A percentile compares a stretch with the other conserved stretches of the same genome.
phyloP scores from a whole-genome alignment of 2,113 vertebrate species.

The Percopsis transmontana region DNA sequence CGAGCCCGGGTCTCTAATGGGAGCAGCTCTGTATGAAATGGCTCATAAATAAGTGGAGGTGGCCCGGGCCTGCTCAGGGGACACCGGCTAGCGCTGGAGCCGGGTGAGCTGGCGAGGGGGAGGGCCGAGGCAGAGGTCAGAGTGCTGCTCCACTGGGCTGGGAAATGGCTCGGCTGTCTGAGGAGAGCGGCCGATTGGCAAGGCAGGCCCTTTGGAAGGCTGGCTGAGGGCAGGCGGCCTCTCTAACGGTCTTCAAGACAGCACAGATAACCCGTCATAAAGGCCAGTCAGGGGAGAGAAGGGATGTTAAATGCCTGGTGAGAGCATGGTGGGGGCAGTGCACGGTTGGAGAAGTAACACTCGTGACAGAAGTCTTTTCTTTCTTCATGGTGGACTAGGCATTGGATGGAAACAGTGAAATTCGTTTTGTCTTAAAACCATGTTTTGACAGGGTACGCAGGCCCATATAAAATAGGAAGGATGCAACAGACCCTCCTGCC shows the following conservation, averaged over 20 bases:
- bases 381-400: too few species aligned
- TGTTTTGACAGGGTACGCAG: too few species aligned
- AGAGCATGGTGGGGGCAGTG: slow-evolving; percentile 22
- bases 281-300: slow-evolving; percentile 35
- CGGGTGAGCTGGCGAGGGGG: slow-evolving; percentile 50
- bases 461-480: not conserved
- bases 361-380: too few species aligned
- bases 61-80: slow-evolving; percentile 46
- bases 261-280: slow-evolving; percentile 53
- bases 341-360: too few species aligned
- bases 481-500: not conserved
- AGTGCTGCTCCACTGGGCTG: slow-evolving; percentile 76
- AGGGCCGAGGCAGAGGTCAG: slow-evolving; percentile 72
- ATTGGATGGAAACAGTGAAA: too few species aligned
- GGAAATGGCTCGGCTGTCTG: slow-evolving; percentile 75
- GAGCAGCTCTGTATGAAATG: slow-evolving; percentile 76
- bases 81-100: slow-evolving; percentile 45
- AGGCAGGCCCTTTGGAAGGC: slow-evolving; percentile 40
- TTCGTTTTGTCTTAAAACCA: too few species aligned
- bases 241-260: slow-evolving; percentile 60
- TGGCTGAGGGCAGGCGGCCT: slow-evolving; percentile 55
- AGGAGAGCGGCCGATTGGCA: slow-evolving; percentile 69
- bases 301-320: slow-evolving; percentile 50
- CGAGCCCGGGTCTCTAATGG: slow-evolving; percentile 76
- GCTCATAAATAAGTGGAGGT: slow-evolving; percentile 74